These are phyloP conservation scores for Caenorhabditis panamensis DNA, from an alignment of 2,888 invertebrate genomes.

Conservation along the genomic window DNA sequence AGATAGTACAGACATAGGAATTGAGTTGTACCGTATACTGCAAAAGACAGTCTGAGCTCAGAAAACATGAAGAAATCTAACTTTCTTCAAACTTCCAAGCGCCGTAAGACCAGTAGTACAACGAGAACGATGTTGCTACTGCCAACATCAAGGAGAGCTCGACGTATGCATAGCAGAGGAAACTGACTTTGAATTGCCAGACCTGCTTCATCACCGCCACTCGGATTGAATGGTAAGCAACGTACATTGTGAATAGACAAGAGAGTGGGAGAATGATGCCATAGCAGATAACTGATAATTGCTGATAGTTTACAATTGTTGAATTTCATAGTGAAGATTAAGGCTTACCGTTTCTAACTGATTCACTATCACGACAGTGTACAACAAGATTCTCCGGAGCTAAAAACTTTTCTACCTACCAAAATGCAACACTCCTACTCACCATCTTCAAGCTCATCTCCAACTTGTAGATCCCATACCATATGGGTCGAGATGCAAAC, in stretches of 20 bases:
- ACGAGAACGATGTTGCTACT: slow-evolving; percentile 1
- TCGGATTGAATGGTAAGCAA: not conserved
- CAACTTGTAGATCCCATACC: slow-evolving; percentile 24
- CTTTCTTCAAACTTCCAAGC: slow-evolving; percentile 13
- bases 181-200: slow-evolving; percentile 5
- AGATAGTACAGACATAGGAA: slow-evolving; percentile 28
- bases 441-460: slow-evolving; percentile 26
- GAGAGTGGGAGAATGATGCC: slow-evolving; percentile 16
- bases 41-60: not conserved
- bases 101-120: slow-evolving; percentile 39
- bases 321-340: not conserved
- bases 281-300: slow-evolving; percentile 13
- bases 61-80: not conserved
- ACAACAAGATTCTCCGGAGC: slow-evolving; percentile 21
- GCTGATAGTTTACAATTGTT: not conserved
- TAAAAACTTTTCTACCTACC: slow-evolving; percentile 10
- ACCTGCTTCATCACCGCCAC: slow-evolving; percentile 24
- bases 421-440: not conserved
- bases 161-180: slow-evolving; percentile 14
- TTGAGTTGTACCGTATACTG: slow-evolving; percentile 17
- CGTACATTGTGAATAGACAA: not conserved
- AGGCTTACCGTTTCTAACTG: not conserved
- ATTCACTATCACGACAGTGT: slow-evolving; percentile 27
- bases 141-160: slow-evolving; percentile 8
- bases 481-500: slow-evolving; percentile 18